Evolutionary conservation across 1,140 invertebrate species (phyloP), one percentile per base, ranked within the genome.

Genomic region (Rhysida immarginata): DNA sequence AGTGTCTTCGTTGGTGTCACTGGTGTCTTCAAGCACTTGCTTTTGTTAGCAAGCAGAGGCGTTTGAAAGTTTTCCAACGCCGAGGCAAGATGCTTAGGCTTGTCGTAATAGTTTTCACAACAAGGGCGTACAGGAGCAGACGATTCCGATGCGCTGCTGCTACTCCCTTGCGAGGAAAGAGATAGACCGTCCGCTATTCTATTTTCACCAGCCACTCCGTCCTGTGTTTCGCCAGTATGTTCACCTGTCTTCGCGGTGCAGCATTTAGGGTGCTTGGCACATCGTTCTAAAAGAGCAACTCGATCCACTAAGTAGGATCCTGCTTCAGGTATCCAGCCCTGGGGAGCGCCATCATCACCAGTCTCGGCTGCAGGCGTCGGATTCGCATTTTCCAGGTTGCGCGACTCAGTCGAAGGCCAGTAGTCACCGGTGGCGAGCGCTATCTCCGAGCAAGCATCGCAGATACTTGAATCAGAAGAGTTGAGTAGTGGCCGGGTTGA

Each of bases 361-460:
- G 48, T 48, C 2, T 54, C 59, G 13, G 49, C 50, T 20, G 61
- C 53, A 0, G 62, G 60, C 18, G 61, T 13, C 16, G 60, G 60
- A 26, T 63, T 60, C 16, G 50, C 56, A 46, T 52, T 61, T 44
- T 60, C 62, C 53, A 63, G 44, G 3, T 46, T 20, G 5, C 54
- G 27, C 2, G 65, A 68, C 59, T 81, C 78, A 2, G 77, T 69
- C 2, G 78, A 80, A 3, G 77, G 77, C 79, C 79, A 81, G 20
- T 20, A 46, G 5, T 46, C 44, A 13, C 44, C 44, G 5, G 16
- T 46, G 5, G 18, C 3, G 5, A 8, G 44, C 5, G 20, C 44
- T 11, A 46, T 20, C 44, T 46, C 44, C 5, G 44, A 46, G 44
- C 44, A 53, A 14, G 2, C 52, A 23, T 53, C 52, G 25, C 18